Evolutionary conservation across 1,140 invertebrate species (phyloP), one percentile per base, ranked within the genome.

Genomic region (Zaprionus gabonicus): DNA sequence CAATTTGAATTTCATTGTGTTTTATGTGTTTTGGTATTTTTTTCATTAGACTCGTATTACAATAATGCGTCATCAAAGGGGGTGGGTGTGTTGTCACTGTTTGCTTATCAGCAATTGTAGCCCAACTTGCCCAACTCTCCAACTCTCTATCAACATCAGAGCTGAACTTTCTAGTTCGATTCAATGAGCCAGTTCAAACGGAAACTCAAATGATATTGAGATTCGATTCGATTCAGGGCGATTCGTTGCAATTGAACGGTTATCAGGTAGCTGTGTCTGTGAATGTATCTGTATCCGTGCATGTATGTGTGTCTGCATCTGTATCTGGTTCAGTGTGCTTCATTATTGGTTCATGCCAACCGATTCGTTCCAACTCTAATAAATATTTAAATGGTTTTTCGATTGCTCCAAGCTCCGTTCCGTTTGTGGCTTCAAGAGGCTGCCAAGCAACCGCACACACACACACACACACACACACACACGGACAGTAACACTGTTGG

Each of bases 371-470:
- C 46, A 25, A 51, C 46, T 51, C 46, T 25, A 51, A 51, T 51
- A 20, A 51, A 56, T 41, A 71, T 51, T 72, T 72, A 36, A 51
- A 66, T 58, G 28, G 57, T 31, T 36, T 60, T 17, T 60, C 58
- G 38, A 60, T 17, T 59, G 17, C n/a, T 34, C 10, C 27, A 10
- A 41, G 57, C 56, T 17, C 28, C 7, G 20, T 25, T 51, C 23
- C 31, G 31, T 55, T 65, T 65, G 46, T 36, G 62, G 46, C 62
- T 53, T 51, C 71, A 73, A 74, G 71, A 74, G 71, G 57, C 58
- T 73, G 69, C 62, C 60, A 71, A n/a, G 51, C 62, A 79, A 46
- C 70, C 56, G 51, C 60, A 56, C 60, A 76, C 71, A 53, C 46
- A 58, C 31, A n/a, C n/a, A 64, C 36, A 38, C 41, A 31, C 27